phyloP scores from a whole-genome alignment of 2,888 invertebrate species.

The Acronicta alni region DNA sequence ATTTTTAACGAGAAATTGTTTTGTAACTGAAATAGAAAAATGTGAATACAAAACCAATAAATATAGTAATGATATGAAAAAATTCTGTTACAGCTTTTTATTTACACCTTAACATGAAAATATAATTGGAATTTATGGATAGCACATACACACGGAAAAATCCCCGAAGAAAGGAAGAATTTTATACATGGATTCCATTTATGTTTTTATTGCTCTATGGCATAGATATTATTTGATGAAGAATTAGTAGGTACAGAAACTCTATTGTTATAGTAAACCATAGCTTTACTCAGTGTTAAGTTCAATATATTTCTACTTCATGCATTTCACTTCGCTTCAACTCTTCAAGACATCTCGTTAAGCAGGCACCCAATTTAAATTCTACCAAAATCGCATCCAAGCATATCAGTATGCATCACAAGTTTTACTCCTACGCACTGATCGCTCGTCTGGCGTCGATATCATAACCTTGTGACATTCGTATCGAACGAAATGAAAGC shows the following conservation, averaged over 20 bases:
- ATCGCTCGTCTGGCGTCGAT: constrained; percentile 76
- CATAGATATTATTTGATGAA: no score
- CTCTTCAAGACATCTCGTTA: constrained; percentile 22
- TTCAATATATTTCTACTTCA: constrained; percentile 18
- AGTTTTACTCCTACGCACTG: constrained; percentile 61
- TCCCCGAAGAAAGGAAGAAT: no score
- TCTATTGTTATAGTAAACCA: neutral
- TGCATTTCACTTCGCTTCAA: constrained; percentile 7
- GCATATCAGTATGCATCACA: constrained; percentile 44
- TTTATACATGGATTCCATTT: neutral
- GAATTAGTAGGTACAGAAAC: neutral
- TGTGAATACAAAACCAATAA: constrained; percentile 88
- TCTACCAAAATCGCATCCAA: constrained; percentile 52
- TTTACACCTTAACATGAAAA: constrained; percentile 4
- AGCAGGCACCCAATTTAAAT: constrained; percentile 28
- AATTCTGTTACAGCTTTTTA: constrained; percentile 27
- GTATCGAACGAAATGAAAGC: constrained; percentile 87
- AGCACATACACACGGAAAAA: no score
- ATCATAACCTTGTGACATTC: constrained; percentile 89
- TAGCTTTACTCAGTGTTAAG: neutral
- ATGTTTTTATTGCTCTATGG: neutral
- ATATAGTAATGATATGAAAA: constrained; percentile 78
- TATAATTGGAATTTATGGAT: neutral
- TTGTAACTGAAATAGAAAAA: constrained; percentile 87
- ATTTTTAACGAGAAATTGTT: constrained; percentile 82